Evolutionary conservation across 2,797 vertebrate genomes (phyloP).

Genomic region (Crocodylus rhombifer): DNA sequence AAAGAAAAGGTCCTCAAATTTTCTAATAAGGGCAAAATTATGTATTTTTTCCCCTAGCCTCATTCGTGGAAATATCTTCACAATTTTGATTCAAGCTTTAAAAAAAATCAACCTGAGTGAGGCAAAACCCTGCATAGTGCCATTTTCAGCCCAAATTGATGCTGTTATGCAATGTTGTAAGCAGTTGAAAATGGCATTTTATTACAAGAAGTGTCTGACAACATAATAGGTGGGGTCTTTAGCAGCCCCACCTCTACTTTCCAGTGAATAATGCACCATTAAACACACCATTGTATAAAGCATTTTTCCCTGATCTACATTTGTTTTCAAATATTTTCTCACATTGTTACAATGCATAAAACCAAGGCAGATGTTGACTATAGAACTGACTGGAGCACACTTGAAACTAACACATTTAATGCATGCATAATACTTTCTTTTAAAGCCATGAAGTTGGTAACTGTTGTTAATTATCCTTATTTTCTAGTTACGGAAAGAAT

Average conservation of each 20-base stretch:
- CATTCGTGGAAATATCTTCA: not conserved
- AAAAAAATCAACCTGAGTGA: not conserved
- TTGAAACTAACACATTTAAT: not conserved
- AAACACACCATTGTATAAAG: not conserved
- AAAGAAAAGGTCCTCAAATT: too few relatives aligned
- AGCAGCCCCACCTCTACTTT: not conserved
- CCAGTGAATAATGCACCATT: not conserved
- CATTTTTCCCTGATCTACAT: not conserved
- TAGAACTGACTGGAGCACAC: not conserved
- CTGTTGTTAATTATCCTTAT: not conserved
- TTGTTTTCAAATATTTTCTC: not conserved
- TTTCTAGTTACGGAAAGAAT: not conserved
- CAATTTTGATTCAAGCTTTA: not conserved
- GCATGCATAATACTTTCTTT: not conserved
- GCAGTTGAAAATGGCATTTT: not conserved
- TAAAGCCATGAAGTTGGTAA: not conserved
- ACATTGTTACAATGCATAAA: not conserved
- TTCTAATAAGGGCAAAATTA: not conserved
- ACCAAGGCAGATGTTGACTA: not conserved
- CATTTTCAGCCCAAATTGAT: not conserved
- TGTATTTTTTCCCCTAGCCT: too few relatives aligned
- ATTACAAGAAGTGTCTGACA: not conserved
- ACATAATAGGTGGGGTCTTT: not conserved
- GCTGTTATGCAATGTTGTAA: not conserved
- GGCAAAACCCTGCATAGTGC: not conserved